These are phyloP conservation scores for Pseudorhombus dupliciocellatus DNA, from an alignment of 2,113 vertebrate genomes.

Conservation along the genomic window DNA sequence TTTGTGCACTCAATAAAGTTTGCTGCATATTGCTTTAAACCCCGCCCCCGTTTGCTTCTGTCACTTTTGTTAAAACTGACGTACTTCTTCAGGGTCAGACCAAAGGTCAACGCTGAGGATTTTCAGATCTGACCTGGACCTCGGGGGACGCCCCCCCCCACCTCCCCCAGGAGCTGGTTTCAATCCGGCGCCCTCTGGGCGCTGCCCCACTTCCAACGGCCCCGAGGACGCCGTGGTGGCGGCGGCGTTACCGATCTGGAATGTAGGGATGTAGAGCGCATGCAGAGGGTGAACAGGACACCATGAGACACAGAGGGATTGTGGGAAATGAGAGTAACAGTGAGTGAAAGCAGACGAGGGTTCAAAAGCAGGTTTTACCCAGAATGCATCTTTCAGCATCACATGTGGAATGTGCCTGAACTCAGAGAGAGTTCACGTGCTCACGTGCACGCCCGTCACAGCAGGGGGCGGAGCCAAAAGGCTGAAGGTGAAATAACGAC, in stretches of 20 bases:
- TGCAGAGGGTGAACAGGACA: conserved; percentile 46
- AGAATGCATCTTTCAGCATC: neutral
- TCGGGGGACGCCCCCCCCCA: conserved; percentile 21
- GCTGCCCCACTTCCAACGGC: conserved; percentile 67
- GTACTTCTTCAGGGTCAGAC: too few species aligned
- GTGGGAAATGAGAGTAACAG: too few species aligned
- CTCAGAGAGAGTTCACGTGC: neutral
- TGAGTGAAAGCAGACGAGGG: too few species aligned
- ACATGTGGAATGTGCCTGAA: neutral
- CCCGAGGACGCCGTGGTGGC: conserved; percentile 4
- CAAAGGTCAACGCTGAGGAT: neutral
- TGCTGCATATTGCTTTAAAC: conserved; percentile 77
- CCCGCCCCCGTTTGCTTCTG: conserved; percentile 10
- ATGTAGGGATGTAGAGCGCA: conserved; percentile 56
- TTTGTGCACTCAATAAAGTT: conserved; percentile 79
- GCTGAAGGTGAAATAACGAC: too few species aligned
- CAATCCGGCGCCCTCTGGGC: conserved; percentile 61
- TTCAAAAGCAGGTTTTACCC: too few species aligned
- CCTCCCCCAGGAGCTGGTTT: conserved; percentile 48
- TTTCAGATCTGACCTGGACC: conserved; percentile 13
- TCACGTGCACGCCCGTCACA: neutral
- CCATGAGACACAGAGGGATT: neutral
- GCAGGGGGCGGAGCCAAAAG: too few species aligned
- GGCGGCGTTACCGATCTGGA: conserved; percentile 36
- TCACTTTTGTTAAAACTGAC: neutral